Conservation (phyloP, 2,113 vertebrate species). For the Raja brachyura region DNA sequence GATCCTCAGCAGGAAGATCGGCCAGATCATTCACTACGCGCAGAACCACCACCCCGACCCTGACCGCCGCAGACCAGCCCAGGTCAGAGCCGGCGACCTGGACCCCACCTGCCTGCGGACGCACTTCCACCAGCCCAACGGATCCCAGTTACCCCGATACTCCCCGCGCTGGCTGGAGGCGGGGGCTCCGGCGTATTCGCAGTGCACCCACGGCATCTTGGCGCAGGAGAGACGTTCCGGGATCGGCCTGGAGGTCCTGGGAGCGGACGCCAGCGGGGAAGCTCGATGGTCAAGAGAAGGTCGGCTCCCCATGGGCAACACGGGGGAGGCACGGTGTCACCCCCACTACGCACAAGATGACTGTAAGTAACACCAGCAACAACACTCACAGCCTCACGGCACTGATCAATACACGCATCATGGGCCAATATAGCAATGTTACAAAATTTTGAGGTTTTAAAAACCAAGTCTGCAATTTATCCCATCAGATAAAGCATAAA, state of each 20-base stretch:
- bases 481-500: too few relatives aligned
- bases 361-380: constrained; percentile 59
- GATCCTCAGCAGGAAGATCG: constrained; percentile 84
- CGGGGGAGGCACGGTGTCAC: background rate
- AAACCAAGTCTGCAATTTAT: too few relatives aligned
- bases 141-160: constrained; percentile 81
- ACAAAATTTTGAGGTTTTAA: too few relatives aligned
- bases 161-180: constrained; percentile 70
- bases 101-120: constrained; percentile 52
- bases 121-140: constrained; percentile 72
- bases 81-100: background rate
- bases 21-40: constrained; percentile 86
- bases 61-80: constrained; percentile 41
- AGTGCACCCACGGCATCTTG: constrained; percentile 64
- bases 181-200: constrained; percentile 53
- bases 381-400: too few relatives aligned
- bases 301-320: constrained; percentile 34
- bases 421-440: too few relatives aligned
- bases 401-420: too few relatives aligned
- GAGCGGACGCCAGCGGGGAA: constrained; percentile 48
- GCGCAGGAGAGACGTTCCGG: constrained; percentile 55
- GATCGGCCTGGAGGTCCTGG: constrained; percentile 62
- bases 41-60: constrained; percentile 81
- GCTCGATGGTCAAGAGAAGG: constrained; percentile 61
- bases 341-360: constrained; percentile 67